Evolutionary conservation across 2,888 invertebrate genomes (phyloP).

Genomic region (Campoplex capitator): DNA sequence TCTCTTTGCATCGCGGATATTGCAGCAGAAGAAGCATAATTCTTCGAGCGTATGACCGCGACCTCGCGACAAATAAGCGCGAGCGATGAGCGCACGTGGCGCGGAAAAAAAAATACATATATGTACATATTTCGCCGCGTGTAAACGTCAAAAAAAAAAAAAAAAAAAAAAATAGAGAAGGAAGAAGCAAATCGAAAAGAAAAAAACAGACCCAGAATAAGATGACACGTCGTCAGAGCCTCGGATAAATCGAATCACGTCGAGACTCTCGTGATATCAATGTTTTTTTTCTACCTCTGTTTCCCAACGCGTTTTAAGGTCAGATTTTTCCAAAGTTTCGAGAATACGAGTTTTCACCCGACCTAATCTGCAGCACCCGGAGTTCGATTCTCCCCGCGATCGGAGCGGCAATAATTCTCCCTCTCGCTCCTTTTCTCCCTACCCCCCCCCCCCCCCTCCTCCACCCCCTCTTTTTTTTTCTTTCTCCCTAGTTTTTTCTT

Average conservation of each 20-base stretch:
- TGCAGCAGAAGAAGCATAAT: conserved; percentile 28
- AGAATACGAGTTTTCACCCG: neutral
- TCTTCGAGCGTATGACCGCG: conserved; percentile 41
- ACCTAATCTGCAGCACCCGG: conserved; percentile 7
- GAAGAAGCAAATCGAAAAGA: neutral
- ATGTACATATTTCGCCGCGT: neutral
- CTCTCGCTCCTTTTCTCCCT: neutral
- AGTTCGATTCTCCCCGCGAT: conserved; percentile 10
- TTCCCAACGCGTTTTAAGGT: conserved; percentile 12
- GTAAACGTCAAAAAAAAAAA: too few relatives aligned
- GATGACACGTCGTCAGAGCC: neutral
- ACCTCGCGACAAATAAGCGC: conserved; percentile 36
- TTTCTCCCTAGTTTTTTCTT: neutral
- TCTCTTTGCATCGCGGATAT: conserved; percentile 42
- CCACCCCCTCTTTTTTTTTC: neutral
- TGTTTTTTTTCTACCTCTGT: neutral
- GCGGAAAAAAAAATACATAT: neutral
- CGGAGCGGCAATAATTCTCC: neutral
- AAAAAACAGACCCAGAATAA: neutral
- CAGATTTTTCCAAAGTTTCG: neutral
- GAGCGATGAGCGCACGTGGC: conserved; percentile 20
- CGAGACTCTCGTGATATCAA: neutral
- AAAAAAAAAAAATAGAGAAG: neutral
- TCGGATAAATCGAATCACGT: neutral
- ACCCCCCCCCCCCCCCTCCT: neutral